Percentiles rank a stretch among this genome's conserved stretches.
phyloP scores from a whole-genome alignment of 2,113 vertebrate species.

The Smithornis capensis region DNA sequence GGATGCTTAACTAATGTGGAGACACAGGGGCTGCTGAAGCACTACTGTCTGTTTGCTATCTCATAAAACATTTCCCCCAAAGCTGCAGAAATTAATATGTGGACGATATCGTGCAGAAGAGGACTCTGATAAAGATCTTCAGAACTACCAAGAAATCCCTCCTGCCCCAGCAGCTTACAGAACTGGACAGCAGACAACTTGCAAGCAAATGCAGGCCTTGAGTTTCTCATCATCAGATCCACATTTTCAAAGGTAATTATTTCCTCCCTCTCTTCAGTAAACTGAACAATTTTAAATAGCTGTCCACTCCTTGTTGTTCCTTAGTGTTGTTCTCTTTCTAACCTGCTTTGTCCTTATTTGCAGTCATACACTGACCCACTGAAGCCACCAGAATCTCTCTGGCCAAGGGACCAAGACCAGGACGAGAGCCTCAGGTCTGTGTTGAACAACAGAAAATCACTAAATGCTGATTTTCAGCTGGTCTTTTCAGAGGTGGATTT shows the following conservation, averaged over 20 bases:
- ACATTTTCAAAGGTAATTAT: slow-evolving; percentile 2
- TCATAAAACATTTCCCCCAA: background rate
- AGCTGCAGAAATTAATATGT: background rate
- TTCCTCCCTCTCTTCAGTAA: background rate
- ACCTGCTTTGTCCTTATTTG: background rate
- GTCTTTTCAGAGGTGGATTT: background rate
- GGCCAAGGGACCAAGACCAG: background rate
- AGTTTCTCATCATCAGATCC: background rate
- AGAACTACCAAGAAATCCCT: background rate
- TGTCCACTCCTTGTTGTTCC: background rate
- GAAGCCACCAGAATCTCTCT: background rate
- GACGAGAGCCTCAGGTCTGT: background rate
- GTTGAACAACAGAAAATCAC: background rate
- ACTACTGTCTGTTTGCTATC: background rate
- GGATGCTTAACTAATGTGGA: background rate
- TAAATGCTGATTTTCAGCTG: background rate
- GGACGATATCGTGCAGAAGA: background rate
- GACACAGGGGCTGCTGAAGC: background rate
- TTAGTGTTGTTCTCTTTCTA: background rate
- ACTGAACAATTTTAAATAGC: background rate
- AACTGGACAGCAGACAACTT: background rate
- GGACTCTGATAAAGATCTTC: background rate
- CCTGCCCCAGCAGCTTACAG: background rate
- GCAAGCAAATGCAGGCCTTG: background rate
- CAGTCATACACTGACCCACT: background rate